Percentiles rank a stretch among this genome's conserved stretches.
These are phyloP conservation scores for Sphenodon punctatus DNA, from an alignment of 2,797 vertebrate genomes.

Conservation along the genomic window DNA sequence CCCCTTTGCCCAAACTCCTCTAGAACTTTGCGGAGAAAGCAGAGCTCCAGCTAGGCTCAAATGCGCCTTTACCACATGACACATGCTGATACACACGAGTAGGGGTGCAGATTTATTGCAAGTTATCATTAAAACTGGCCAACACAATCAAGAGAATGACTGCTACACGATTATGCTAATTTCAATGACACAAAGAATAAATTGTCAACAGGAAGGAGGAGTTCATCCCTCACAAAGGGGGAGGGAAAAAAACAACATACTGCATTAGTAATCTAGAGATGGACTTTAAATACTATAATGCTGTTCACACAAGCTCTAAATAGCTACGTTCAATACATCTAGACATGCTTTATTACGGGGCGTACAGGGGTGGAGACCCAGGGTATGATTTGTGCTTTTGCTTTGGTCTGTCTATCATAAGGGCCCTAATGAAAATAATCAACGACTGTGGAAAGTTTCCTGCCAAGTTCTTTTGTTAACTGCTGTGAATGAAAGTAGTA, in stretches of 20 bases:
- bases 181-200: not conserved
- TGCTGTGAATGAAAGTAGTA: not conserved
- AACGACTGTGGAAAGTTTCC: not conserved
- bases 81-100: not conserved
- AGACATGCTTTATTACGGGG: not conserved
- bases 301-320: not conserved
- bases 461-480: not conserved
- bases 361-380: not conserved
- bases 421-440: not conserved
- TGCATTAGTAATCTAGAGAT: not conserved
- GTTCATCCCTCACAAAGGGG: not conserved
- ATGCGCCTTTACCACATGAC: not conserved
- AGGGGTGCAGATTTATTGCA: not conserved
- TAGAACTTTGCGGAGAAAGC: too few species aligned
- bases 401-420: not conserved
- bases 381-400: not conserved
- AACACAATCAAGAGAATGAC: not conserved
- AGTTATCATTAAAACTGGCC: not conserved
- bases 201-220: not conserved
- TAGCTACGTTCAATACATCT: not conserved
- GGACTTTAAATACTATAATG: not conserved
- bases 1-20: too few species aligned
- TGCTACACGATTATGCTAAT: not conserved
- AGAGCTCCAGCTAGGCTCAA: not conserved
- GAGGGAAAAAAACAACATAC: not conserved